Evolutionary conservation across 2,113 vertebrate species (phyloP).

Genomic region (Platysteira castanea): DNA sequence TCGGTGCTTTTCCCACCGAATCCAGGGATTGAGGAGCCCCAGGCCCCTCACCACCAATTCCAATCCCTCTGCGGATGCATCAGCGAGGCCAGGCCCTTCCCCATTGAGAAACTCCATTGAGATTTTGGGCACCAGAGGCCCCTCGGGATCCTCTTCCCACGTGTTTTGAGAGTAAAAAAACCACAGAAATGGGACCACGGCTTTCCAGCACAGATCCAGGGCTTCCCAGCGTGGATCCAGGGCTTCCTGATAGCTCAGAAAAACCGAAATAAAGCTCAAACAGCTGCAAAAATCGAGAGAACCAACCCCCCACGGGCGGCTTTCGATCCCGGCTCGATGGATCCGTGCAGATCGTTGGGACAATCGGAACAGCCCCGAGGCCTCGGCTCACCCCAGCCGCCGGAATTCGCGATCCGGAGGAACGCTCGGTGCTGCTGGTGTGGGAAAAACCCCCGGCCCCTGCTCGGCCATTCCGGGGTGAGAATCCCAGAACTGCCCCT

Average conservation of each 20-base stretch:
- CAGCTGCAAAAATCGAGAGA: rapidly evolving
- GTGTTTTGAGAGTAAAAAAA: neutral
- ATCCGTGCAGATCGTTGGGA: neutral
- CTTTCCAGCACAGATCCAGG: rapidly evolving
- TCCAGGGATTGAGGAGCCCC: rapidly evolving
- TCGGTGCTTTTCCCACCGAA: rapidly evolving
- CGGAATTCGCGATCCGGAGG: rapidly evolving
- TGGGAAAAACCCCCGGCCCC: neutral
- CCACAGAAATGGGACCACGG: rapidly evolving
- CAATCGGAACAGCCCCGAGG: neutral
- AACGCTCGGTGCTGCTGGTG: rapidly evolving
- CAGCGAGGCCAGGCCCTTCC: neutral
- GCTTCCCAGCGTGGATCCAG: neutral
- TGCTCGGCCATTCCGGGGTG: rapidly evolving
- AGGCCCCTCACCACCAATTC: neutral
- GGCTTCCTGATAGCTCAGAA: rapidly evolving
- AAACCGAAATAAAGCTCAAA: rapidly evolving
- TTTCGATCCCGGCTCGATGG: neutral
- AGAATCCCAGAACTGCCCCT: neutral
- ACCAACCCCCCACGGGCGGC: rapidly evolving
- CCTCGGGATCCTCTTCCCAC: neutral
- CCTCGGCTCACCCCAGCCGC: rapidly evolving
- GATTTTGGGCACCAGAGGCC: neutral
- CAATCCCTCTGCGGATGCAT: rapidly evolving
- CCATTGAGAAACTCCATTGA: neutral